phyloP scores from a whole-genome alignment of 2,797 vertebrate genomes.

The Neopelma chrysocephalum region DNA sequence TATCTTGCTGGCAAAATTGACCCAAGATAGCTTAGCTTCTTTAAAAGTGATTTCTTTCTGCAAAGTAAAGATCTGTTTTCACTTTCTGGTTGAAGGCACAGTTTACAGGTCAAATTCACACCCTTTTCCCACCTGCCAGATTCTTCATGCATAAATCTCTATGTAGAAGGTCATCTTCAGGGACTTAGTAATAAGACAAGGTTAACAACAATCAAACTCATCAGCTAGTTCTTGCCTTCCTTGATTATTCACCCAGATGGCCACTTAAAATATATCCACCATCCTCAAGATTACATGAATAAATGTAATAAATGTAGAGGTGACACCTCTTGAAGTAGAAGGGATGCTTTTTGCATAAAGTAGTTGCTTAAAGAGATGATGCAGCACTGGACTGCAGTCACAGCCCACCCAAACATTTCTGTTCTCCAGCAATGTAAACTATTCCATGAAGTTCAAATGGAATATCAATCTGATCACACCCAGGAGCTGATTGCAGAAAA shows the following conservation, averaged over 20 bases:
- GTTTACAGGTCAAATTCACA: neutral
- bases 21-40: neutral
- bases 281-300: neutral
- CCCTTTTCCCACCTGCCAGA: neutral
- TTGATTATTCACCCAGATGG: neutral
- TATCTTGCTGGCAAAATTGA: neutral
- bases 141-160: neutral
- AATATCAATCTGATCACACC: neutral
- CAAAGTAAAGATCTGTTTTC: neutral
- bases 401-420: neutral
- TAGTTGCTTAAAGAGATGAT: neutral
- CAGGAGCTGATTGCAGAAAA: neutral
- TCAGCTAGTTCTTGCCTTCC: neutral
- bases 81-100: neutral
- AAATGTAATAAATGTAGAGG: neutral
- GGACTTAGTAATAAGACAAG: neutral
- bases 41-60: neutral
- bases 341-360: neutral
- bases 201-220: neutral
- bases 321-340: neutral
- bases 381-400: neutral
- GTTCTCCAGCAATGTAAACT: neutral
- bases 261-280: neutral
- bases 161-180: neutral
- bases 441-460: neutral